phyloP scores from a whole-genome alignment of 2,113 vertebrate species.

The Fukomys damarensis region DNA sequence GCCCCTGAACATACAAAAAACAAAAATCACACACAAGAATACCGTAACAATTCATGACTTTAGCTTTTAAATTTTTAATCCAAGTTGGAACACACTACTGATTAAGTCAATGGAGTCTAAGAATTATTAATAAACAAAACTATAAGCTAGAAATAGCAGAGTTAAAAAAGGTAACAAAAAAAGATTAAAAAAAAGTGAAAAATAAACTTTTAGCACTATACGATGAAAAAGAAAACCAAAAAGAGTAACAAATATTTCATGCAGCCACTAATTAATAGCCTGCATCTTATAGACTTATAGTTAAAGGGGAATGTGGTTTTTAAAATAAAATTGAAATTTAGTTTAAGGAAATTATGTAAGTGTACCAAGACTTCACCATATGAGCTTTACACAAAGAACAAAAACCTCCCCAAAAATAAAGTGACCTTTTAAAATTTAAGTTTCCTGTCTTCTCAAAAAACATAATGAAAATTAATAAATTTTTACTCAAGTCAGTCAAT shows the following conservation, averaged over 20 bases:
- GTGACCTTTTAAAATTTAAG: neutral
- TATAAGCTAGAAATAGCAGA: constrained; percentile 31
- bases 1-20: constrained; percentile 87
- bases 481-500: neutral
- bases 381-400: neutral
- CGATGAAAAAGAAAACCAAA: neutral
- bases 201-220: neutral
- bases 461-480: neutral
- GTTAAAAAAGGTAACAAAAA: neutral
- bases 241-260: neutral
- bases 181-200: neutral
- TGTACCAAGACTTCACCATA: neutral
- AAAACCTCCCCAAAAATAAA: neutral
- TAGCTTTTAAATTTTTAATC: neutral
- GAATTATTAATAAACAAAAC: neutral
- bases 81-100: neutral
- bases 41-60: neutral
- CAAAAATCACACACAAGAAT: constrained; percentile 23
- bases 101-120: neutral
- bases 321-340: constrained; percentile 25
- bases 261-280: neutral
- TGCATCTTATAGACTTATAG: neutral
- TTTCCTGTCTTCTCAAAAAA: neutral
- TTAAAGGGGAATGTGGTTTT: neutral
- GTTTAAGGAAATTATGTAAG: neutral